Percentiles rank a stretch among this genome's conserved stretches.
phyloP scores from a whole-genome alignment of 53 echinoderm and acorn worm genomes.

The Astropecten irregularis region DNA sequence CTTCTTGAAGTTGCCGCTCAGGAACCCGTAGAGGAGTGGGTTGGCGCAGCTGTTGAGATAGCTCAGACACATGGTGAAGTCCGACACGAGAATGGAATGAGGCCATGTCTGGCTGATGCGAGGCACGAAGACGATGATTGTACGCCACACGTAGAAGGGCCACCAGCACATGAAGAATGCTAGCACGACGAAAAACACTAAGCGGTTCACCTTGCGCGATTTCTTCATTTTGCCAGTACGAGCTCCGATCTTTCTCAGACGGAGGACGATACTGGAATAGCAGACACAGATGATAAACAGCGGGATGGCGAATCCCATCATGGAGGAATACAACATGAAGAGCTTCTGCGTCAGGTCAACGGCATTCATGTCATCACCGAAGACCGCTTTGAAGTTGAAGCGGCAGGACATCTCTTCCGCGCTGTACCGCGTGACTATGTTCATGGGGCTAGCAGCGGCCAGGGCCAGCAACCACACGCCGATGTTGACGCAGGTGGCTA shows the following conservation, averaged over 20 bases:
- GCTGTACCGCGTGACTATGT: constrained; percentile 64
- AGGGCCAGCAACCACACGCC: constrained; percentile 85
- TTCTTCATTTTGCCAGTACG: constrained; percentile 88
- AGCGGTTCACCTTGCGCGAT: constrained; percentile 81
- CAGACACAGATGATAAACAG: constrained; percentile 75
- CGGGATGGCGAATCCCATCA: constrained; percentile 80
- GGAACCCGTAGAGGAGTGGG: constrained; percentile 82
- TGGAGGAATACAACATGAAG: constrained; percentile 71
- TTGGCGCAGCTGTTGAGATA: constrained; percentile 94
- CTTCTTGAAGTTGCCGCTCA: constrained; percentile 95
- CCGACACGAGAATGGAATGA: constrained; percentile 13
- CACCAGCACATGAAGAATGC: constrained; percentile 90
- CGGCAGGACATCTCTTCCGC: neutral
- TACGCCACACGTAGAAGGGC: constrained; percentile 80
- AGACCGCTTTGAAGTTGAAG: constrained; percentile 49
- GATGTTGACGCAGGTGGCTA: constrained; percentile 74
- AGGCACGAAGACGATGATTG: constrained; percentile 60
- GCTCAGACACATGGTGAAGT: constrained; percentile 73
- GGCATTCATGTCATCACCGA: constrained; percentile 14
- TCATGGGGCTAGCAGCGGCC: constrained; percentile 69
- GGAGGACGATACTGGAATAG: constrained; percentile 76
- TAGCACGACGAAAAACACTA: constrained; percentile 84
- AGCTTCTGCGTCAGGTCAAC: constrained; percentile 24
- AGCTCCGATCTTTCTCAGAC: constrained; percentile 71
- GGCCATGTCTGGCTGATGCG: neutral